A percentile compares a stretch with the other conserved stretches of the same genome.
phyloP scores from a whole-genome alignment of 2,797 vertebrate genomes.

The Nothura maculosa region DNA sequence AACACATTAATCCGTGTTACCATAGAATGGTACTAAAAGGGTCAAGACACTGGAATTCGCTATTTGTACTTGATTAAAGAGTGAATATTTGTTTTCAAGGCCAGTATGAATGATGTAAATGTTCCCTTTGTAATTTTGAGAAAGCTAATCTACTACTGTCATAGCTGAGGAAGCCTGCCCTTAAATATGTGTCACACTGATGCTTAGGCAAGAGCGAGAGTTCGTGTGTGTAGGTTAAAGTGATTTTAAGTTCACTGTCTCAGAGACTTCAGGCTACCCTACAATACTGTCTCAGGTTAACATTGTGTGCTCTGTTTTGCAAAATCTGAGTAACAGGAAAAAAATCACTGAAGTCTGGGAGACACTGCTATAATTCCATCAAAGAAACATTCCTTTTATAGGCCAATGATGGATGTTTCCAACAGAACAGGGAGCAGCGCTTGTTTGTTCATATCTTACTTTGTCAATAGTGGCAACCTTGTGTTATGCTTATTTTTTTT shows the following conservation, averaged over 20 bases:
- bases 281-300: background rate
- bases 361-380: background rate
- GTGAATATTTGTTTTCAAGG: background rate
- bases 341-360: background rate
- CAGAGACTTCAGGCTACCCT: background rate
- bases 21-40: background rate
- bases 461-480: background rate
- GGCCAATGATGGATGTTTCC: fast-evolving
- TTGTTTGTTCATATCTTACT: background rate
- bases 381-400: background rate
- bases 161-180: background rate
- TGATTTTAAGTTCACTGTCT: background rate
- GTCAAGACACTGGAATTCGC: background rate
- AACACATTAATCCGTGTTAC: background rate
- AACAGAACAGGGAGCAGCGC: fast-evolving
- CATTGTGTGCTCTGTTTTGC: background rate
- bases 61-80: background rate
- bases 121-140: background rate
- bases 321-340: background rate
- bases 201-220: background rate
- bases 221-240: background rate
- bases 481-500: background rate
- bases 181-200: fast-evolving
- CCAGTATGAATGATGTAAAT: background rate
- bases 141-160: background rate